phyloP scores from a whole-genome alignment of 2,113 vertebrate genomes.

The Saccopteryx leptura region DNA sequence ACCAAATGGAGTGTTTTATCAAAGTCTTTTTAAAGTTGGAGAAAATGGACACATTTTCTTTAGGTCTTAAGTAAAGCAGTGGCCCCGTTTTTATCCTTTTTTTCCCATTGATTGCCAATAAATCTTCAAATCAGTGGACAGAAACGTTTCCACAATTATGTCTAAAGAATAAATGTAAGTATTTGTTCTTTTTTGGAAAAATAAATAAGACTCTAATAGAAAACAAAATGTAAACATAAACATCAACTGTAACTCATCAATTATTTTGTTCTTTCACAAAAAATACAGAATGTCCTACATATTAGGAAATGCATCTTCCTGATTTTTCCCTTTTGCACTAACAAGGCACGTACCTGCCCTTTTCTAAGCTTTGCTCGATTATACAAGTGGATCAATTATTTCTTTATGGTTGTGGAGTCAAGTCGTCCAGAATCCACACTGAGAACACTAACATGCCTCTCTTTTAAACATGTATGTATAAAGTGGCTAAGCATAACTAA shows the following conservation, averaged over 20 bases:
- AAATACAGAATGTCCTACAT: background rate
- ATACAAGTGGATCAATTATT: background rate
- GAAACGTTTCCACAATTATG: background rate
- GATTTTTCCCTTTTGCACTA: background rate
- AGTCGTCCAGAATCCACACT: background rate
- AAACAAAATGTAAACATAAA: conserved; percentile 49
- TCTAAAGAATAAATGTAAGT: background rate
- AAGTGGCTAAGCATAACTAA: conserved; percentile 1
- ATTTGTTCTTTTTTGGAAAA: conserved; percentile 16
- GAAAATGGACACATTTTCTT: conserved; percentile 40
- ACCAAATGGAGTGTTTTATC: conserved; percentile 74
- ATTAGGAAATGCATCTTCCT: conserved; percentile 11
- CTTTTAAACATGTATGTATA: conserved; percentile 1
- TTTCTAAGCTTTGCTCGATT: conserved; percentile 6
- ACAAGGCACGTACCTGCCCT: background rate
- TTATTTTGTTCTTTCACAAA: background rate
- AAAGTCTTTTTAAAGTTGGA: conserved; percentile 68
- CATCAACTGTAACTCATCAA: background rate
- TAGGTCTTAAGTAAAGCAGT: conserved; percentile 14
- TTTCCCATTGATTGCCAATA: background rate
- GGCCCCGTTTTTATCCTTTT: background rate
- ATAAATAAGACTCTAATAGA: background rate
- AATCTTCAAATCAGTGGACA: background rate
- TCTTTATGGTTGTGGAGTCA: background rate
- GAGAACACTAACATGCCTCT: background rate